Conservation (phyloP, 2,888 invertebrate species). For the Cerceris ruficornis region DNA sequence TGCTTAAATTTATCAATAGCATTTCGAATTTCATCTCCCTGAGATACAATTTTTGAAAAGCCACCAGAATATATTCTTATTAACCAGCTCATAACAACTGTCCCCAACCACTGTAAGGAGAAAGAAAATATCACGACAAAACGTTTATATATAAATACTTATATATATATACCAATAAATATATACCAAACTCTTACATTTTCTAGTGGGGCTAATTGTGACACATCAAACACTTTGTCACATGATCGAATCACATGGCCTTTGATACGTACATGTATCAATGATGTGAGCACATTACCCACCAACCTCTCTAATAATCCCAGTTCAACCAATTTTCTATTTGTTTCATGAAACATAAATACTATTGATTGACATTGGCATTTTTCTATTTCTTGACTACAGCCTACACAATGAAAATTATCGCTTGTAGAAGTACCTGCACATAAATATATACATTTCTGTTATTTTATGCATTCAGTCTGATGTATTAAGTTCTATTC, state of each 20-base stretch:
- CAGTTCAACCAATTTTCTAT: slow-evolving; percentile 88
- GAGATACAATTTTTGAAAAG: slow-evolving; percentile 84
- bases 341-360: slow-evolving; percentile 89
- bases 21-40: slow-evolving; percentile 83
- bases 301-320: slow-evolving; percentile 91
- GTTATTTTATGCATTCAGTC: not conserved
- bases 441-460: slow-evolving; percentile 35
- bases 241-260: slow-evolving; percentile 92
- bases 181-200: slow-evolving; percentile 82
- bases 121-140: too few relatives aligned
- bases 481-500: not conserved
- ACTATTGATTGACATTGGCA: slow-evolving; percentile 88
- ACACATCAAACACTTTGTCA: slow-evolving; percentile 92
- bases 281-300: slow-evolving; percentile 91
- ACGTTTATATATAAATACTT: too few relatives aligned
- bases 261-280: slow-evolving; percentile 92
- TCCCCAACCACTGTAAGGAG: slow-evolving; percentile 89
- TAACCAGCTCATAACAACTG: slow-evolving; percentile 93
- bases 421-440: slow-evolving; percentile 83
- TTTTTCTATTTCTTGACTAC: slow-evolving; percentile 85
- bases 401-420: slow-evolving; percentile 87
- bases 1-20: slow-evolving; percentile 88
- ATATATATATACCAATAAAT: too few relatives aligned
- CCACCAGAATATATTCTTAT: slow-evolving; percentile 90
- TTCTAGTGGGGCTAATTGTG: slow-evolving; percentile 90